Conservation (phyloP, 2,113 vertebrate species). For the Mystacornis crossleyi region DNA sequence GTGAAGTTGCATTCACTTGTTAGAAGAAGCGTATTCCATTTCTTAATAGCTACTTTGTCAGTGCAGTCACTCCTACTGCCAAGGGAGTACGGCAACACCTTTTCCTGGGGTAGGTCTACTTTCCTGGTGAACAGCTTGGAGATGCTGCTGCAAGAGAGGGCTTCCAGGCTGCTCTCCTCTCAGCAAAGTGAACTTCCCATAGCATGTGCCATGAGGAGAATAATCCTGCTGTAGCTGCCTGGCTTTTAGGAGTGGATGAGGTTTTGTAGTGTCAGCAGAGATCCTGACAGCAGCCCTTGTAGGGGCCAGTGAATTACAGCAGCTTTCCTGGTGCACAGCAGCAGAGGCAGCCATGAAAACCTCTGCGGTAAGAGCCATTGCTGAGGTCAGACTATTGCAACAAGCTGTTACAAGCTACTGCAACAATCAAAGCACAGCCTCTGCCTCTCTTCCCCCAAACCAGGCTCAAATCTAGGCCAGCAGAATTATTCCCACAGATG, state of each 20-base stretch:
- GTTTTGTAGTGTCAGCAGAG: not conserved
- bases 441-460: not conserved
- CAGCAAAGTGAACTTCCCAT: not conserved
- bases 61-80: not conserved
- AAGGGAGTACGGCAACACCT: not conserved
- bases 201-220: accelerated
- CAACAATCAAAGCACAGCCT: not conserved
- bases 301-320: not conserved
- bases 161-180: not conserved
- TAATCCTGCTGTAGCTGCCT: not conserved
- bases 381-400: not conserved
- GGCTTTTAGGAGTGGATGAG: not conserved
- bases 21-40: not conserved
- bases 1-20: not conserved
- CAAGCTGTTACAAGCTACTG: not conserved
- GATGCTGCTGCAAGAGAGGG: not conserved
- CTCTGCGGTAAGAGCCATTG: not conserved
- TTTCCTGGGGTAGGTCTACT: not conserved
- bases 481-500: not conserved
- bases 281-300: not conserved
- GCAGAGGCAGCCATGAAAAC: accelerated
- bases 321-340: not conserved
- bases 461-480: not conserved
- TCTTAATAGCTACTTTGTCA: not conserved
- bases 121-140: not conserved